Percentiles rank a stretch among this genome's conserved stretches.
Evolutionary conservation across 2,113 vertebrate genomes (phyloP).

Genomic region (Chiloscyllium plagiosum): DNA sequence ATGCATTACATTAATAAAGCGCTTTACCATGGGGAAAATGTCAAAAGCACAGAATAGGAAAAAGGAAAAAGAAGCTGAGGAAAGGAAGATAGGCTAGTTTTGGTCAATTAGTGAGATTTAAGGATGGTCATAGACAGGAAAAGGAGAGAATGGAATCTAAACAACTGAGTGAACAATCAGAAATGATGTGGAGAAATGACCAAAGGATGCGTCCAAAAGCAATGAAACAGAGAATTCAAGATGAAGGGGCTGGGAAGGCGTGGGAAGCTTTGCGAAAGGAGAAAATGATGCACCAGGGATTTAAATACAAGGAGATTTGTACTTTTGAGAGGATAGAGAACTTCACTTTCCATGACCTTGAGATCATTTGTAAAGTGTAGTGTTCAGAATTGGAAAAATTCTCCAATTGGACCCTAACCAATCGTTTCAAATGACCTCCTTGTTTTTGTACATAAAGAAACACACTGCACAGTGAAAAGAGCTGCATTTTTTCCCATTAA

Average conservation of each 20-base stretch:
- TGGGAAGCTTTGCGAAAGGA: neutral
- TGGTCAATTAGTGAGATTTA: neutral
- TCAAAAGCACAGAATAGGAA: neutral
- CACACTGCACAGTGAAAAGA: neutral
- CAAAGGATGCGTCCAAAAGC: neutral
- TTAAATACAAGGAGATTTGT: neutral
- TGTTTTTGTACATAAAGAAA: neutral
- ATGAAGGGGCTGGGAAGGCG: neutral
- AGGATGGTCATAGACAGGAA: neutral
- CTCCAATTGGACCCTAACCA: neutral
- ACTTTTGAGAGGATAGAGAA: neutral
- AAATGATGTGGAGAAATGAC: neutral
- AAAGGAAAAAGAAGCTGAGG: neutral
- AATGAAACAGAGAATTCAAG: neutral
- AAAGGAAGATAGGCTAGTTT: neutral
- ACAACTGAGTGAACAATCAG: neutral
- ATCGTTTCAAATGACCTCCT: neutral
- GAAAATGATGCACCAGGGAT: neutral
- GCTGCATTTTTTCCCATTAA: neutral
- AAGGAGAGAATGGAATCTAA: neutral
- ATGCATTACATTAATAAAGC: neutral
- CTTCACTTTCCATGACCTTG: neutral
- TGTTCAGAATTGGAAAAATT: neutral
- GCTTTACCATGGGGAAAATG: neutral
- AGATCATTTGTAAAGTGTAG: neutral